These are phyloP conservation scores for Dasypus novemcinctus DNA, from an alignment of 2,113 vertebrate species.

Conservation along the genomic window DNA sequence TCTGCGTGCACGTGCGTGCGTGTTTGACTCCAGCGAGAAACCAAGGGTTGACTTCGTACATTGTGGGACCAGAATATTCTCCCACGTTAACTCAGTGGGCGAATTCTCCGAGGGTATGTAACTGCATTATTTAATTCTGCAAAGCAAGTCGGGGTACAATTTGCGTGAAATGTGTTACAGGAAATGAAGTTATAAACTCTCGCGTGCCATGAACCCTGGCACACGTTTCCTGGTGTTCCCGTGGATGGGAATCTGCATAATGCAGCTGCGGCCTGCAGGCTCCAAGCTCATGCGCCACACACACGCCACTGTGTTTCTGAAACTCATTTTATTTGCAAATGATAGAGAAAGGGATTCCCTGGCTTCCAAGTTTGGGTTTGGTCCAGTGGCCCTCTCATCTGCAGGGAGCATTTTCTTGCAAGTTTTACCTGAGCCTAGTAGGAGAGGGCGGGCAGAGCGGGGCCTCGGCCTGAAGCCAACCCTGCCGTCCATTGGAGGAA, in stretches of 20 bases:
- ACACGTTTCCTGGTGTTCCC: fast-evolving
- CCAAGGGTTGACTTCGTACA: background rate
- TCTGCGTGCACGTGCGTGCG: background rate
- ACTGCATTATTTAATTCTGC: background rate
- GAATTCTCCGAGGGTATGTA: background rate
- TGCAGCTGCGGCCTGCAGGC: background rate
- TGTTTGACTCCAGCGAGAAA: background rate
- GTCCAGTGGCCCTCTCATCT: background rate
- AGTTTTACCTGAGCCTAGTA: background rate
- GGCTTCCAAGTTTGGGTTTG: background rate
- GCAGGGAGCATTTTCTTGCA: background rate
- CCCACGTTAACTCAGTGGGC: background rate
- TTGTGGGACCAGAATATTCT: background rate
- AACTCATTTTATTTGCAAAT: background rate
- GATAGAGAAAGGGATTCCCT: background rate
- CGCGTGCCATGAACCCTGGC: fast-evolving
- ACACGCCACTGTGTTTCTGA: fast-evolving
- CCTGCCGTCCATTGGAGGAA: background rate
- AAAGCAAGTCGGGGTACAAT: background rate
- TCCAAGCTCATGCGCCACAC: background rate
- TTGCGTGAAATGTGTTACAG: background rate
- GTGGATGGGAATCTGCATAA: too few relatives aligned
- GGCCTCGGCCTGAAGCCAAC: fast-evolving
- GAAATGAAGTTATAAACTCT: background rate
- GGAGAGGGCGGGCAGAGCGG: background rate